These are phyloP conservation scores for Oligia fasciuncula DNA, from an alignment of 2,888 invertebrate species.

Conservation along the genomic window DNA sequence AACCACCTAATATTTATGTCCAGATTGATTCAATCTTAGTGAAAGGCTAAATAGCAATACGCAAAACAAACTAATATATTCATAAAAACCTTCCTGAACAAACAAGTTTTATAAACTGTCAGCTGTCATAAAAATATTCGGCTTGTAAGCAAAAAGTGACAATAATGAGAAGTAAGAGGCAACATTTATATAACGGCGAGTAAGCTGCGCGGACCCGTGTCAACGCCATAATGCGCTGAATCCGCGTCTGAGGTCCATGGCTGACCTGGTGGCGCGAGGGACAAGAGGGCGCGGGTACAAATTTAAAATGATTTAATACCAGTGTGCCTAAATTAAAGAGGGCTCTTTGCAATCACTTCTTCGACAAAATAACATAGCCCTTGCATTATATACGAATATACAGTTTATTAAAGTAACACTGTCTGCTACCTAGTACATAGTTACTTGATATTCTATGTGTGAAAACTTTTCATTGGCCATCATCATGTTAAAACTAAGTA, in stretches of 20 bases:
- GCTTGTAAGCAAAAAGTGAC: constrained; percentile 60
- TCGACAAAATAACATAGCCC: no score
- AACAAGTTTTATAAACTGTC: constrained; percentile 44
- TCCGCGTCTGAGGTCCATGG: constrained; percentile 64
- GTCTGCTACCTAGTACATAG: no score
- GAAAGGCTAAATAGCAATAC: not conserved
- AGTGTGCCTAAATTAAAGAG: no score
- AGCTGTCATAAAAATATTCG: constrained; percentile 52
- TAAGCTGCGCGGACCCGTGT: constrained; percentile 68
- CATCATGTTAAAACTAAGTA: no score
- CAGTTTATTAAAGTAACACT: no score
- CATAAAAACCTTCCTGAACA: constrained; percentile 40
- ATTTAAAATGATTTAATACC: no score
- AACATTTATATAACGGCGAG: constrained; percentile 72
- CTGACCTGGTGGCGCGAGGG: constrained; percentile 11
- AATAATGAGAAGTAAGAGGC: constrained; percentile 64
- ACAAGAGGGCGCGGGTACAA: constrained; percentile 28
- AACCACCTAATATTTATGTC: not conserved
- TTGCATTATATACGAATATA: no score
- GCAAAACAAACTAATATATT: constrained; percentile 36
- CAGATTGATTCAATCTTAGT: not conserved
- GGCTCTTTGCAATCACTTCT: no score
- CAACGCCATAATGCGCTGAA: constrained; percentile 71
- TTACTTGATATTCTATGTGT: no score
- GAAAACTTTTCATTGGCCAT: no score